phyloP scores from a whole-genome alignment of 2,113 vertebrate species.

The Ciconia maguari region DNA sequence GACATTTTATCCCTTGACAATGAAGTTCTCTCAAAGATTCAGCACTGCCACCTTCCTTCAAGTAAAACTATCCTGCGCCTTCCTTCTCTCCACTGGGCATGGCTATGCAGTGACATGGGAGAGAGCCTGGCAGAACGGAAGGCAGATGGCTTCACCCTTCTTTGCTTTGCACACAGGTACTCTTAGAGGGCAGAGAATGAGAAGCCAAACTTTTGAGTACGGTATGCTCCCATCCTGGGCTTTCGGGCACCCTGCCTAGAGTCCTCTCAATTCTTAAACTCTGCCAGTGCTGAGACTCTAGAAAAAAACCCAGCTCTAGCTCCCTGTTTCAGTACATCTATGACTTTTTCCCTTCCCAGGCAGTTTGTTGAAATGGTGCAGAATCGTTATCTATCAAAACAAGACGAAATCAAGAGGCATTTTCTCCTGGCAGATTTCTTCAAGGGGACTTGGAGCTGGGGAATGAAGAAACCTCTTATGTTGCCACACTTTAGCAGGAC shows the following conservation, averaged over 20 bases:
- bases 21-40: constrained; percentile 79
- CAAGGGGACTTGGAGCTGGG: constrained; percentile 78
- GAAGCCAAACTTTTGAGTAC: neutral
- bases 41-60: constrained; percentile 73
- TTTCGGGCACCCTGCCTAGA: neutral
- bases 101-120: constrained; percentile 72
- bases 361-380: constrained; percentile 70
- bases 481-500: constrained; percentile 70
- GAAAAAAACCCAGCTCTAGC: neutral
- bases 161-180: constrained; percentile 76
- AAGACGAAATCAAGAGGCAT: constrained; percentile 62
- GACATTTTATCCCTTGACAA: constrained; percentile 85
- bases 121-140: constrained; percentile 72
- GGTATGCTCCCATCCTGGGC: neutral
- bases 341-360: constrained; percentile 43
- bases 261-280: too few species aligned
- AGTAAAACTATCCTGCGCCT: constrained; percentile 74
- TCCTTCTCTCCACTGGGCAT: constrained; percentile 79
- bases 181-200: neutral
- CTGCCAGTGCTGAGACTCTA: neutral
- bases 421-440: constrained; percentile 79
- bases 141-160: constrained; percentile 52
- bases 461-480: constrained; percentile 73
- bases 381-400: constrained; percentile 64
- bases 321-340: neutral